Base-by-base conservation (phyloP, 2,797 vertebrate genomes). In the Enteromius unitaeniatus region DNA sequence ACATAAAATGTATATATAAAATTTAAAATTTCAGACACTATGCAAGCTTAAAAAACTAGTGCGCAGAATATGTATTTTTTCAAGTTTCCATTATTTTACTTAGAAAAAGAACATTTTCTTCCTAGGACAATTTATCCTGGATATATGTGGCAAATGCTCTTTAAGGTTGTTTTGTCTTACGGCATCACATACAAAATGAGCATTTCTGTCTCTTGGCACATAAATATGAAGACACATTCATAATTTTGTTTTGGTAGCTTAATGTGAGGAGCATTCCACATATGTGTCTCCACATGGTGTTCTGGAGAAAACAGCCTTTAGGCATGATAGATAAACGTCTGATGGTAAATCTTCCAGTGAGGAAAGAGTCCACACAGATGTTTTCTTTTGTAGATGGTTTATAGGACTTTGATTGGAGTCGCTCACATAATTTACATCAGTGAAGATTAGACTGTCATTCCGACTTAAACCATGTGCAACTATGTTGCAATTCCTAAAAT, bases 321-420 rank as follows among this genome's bases (percentile, higher is more conserved):
- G 73, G 73, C 73, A 40, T 58, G 13, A 58, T 76, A 10, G 53
- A 76, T 76, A 58, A 23, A 76, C 3, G 13, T 40, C 73, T 55
- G 51, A n/a, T 76, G 51, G 21, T 58, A 76, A 58, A 75, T 58
- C 51, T 40, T 40, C 73, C 51, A 15, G 5, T 51, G 21, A 76
- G 51, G 31, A 76, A 10, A 40, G 51, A 76, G 7, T 31, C 21
- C 8, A 3, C 51, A 40, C 73, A 76, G 73, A 76, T 76, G 73
- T 76, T 76, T 76, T 76, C 51, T 58, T 76, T 40, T 76, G 31
- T 76, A 76, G 51, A 76, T 58, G 73, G 73, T 76, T 58, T 76
- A 76, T 76, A 40, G 21, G 34, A 76, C 31, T 58, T 58, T 58
- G 51, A 76, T 76, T 58, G 10, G 31, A 76, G 73, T 58, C 51